Evolutionary conservation across 2,888 invertebrate species (phyloP), one percentile per base, ranked within the genome.

Genomic region (Rhingia rostrata): DNA sequence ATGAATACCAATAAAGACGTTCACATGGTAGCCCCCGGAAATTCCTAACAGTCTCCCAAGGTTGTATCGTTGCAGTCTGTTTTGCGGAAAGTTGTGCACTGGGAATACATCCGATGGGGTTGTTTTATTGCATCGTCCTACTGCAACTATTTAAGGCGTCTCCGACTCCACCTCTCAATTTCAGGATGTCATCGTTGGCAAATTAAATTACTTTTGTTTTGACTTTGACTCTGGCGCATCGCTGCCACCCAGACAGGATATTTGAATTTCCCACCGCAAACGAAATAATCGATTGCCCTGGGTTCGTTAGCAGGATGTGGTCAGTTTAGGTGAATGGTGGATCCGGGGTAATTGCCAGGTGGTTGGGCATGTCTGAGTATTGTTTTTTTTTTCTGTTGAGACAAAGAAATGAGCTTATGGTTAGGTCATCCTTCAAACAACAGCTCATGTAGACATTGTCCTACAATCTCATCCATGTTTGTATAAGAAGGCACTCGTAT

Each of bases 171-270:
- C 74, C 61, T 67, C 66, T 63, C 69, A 41, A 77, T 77, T 77
- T 60, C 66, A 60, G 73, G 73, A 67, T 73, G 53, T 66, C 45
- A 66, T 47, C 53, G 66, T 61, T 77, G 33, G 35, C 70, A 72
- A 82, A 82, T 77, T 82, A 63, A 82, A 77, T 82, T 60, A 77
- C 77, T 70, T 70, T 69, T 77, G 64, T 69, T 63, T 67, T 67
- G 54, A 54, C 63, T 80, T 49, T 43, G 67, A 60, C 73, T 73
- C 47, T 66, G 64, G 32, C 45, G 54, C 32, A 5, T 7, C 6
- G n/a, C 60, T 43, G n/a, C 45, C 35, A 64, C 45, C 56, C 4
- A 14, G 61, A 49, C 56, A 43, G 78, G 70, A 66, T 79, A 72
- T 73, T 73, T 60, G 54, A 73, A 73, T 60, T 73, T 61, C 60